phyloP scores from a whole-genome alignment of 2,888 invertebrate genomes.

The Chydorus sphaericus region DNA sequence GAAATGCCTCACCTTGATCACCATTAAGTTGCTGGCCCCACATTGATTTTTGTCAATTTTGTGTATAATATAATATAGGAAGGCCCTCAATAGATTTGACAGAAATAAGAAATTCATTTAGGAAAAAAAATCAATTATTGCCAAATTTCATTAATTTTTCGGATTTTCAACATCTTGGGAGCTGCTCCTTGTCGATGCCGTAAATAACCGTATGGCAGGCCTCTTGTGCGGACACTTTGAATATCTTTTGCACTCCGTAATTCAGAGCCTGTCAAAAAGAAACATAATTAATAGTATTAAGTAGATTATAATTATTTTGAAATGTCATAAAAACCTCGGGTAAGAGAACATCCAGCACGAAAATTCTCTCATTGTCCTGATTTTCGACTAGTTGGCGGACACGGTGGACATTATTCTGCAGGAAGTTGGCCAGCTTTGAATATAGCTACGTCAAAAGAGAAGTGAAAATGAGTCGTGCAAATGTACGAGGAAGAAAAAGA shows the following conservation, averaged over 20 bases:
- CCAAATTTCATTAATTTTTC: not conserved
- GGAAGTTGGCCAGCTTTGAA: constrained; percentile 7
- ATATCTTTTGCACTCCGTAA: constrained; percentile 1
- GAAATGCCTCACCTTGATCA: constrained; percentile 17
- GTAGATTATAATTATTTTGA: not conserved
- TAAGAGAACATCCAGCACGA: not conserved
- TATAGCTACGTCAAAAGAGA: not conserved
- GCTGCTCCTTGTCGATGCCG: no score
- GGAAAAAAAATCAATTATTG: not conserved
- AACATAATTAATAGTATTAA: not conserved
- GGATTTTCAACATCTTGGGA: no score
- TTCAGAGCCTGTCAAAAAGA: not conserved
- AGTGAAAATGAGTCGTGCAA: not conserved
- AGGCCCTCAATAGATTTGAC: not conserved
- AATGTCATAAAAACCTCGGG: not conserved
- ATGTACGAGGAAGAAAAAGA: not conserved
- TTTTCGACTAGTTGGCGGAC: not conserved
- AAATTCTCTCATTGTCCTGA: not conserved
- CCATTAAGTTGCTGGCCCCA: no score
- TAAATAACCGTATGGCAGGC: not conserved
- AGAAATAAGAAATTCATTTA: not conserved
- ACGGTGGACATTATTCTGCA: not conserved
- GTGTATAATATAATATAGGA: not conserved
- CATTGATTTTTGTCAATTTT: not conserved
- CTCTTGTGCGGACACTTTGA: not conserved